Evolutionary conservation across 2,797 vertebrate species (phyloP), one percentile per base, ranked within the genome.

Genomic region (Okamejei kenojei): DNA sequence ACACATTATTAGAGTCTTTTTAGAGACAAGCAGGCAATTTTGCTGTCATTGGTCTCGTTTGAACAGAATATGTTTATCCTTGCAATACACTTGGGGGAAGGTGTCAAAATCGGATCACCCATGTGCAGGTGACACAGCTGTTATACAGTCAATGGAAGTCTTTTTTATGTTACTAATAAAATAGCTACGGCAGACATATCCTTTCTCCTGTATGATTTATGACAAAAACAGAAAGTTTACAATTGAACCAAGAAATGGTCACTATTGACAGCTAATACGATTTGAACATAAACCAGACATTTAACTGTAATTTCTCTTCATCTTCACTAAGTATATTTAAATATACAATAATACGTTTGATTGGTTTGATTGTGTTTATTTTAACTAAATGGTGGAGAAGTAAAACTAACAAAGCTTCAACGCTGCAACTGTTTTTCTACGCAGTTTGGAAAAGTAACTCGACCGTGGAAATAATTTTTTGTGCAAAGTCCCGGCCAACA

Each of bases 1-100:
- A 97, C 97, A 96, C 97, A 97, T 99, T 98, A 98, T 98, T 98
- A 97, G 96, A 98, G 96, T 97, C 96, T 96, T 96, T 96, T 96
- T 96, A 97, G 97, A 98, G 98, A 98, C 97, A 98, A 98, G 97
- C 97, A 97, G 97, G 97, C 97, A 97, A 97, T 98, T 98, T 97
- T 97, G 96, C 98, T 98, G 98, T 97, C 97, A 97, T 96, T 97
- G 98, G 97, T 97, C 97, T 97, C 98, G 97, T 97, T 98, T 97
- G 98, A 98, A 97, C 95, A 97, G 97, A 97, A 97, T 97, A 96
- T 98, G 97, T 98, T 98, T 97, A 96, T 98, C 96, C 97, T 96
- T 95, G 94, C 95, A 96, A 93, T 96, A 94, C 98, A 96, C 97
- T 93, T 94, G 97, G 97, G 97, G 95, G 96, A 96, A 94, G 95